Evolutionary conservation across 2,888 invertebrate species (phyloP).

Genomic region (Tryphoninae sp.): DNA sequence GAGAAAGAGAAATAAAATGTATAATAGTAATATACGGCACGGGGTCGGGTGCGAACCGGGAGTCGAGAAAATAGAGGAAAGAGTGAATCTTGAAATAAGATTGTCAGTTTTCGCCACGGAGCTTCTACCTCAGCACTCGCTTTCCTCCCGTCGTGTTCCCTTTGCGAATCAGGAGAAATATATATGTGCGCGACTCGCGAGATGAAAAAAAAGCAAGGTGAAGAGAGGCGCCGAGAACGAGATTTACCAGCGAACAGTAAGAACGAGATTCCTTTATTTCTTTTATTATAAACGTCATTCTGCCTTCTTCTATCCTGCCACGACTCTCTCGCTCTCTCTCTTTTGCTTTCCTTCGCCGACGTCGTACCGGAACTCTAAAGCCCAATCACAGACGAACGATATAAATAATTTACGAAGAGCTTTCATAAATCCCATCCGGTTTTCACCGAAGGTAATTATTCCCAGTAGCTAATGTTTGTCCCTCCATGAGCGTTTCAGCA

Average conservation of each 20-base stretch:
- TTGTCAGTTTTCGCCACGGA: constrained; percentile 63
- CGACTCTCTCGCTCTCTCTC: constrained; percentile 1
- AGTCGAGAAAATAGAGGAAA: constrained; percentile 43
- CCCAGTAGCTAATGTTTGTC: constrained; percentile 50
- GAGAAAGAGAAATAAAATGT: constrained; percentile 21
- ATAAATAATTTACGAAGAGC: constrained; percentile 54
- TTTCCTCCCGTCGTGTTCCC: constrained; percentile 5
- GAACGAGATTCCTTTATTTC: constrained; percentile 34
- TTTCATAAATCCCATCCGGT: constrained; percentile 5
- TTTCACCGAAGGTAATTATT: constrained; percentile 53
- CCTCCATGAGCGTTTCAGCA: constrained; percentile 19
- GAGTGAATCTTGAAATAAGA: constrained; percentile 66
- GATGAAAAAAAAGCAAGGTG: background rate
- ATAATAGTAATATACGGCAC: constrained; percentile 20
- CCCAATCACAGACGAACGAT: constrained; percentile 44
- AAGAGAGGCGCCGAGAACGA: constrained; percentile 8
- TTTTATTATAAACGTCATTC: constrained; percentile 38
- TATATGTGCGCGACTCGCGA: background rate
- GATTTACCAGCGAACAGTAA: constrained; percentile 33
- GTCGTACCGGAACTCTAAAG: constrained; percentile 50
- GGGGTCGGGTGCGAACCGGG: background rate
- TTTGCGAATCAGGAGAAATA: constrained; percentile 22
- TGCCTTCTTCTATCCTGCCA: constrained; percentile 17
- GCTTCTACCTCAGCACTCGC: constrained; percentile 30
- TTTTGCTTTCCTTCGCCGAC: constrained; percentile 31